phyloP scores from a whole-genome alignment of 2,888 invertebrate species.

The Petrolisthes manimaculis region DNA sequence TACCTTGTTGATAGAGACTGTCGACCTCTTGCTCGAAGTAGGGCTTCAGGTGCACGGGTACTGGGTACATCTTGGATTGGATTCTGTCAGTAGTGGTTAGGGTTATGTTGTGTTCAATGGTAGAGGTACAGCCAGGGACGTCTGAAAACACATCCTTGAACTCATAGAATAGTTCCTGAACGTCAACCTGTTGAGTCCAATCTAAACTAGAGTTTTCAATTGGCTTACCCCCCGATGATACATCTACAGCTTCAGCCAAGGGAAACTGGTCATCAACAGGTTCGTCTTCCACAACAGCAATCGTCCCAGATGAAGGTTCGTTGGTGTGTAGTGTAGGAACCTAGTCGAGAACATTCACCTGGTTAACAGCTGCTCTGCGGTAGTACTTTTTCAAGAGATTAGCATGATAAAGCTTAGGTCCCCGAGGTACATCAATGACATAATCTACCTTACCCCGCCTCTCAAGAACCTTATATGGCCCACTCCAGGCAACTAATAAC shows the following conservation, averaged over 20 bases:
- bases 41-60: constrained; percentile 13
- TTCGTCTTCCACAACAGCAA: not conserved
- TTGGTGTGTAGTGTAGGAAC: not conserved
- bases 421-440: constrained; percentile 9
- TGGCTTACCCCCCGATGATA: not conserved
- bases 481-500: constrained; percentile 23
- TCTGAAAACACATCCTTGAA: not conserved
- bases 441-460: constrained; percentile 10
- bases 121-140: constrained; percentile 25
- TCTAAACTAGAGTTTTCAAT: not conserved
- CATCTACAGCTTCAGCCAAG: not conserved
- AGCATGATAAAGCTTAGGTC: constrained; percentile 19
- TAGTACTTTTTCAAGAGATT: constrained; percentile 15
- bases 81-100: constrained; percentile 27
- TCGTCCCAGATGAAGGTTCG: too few relatives aligned
- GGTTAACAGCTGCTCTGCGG: not conserved
- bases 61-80: constrained; percentile 22
- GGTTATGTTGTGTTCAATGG: not conserved
- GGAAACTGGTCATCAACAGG: not conserved
- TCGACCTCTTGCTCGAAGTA: constrained; percentile 20
- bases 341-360: constrained; percentile 4
- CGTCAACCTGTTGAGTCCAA: not conserved
- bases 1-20: not conserved
- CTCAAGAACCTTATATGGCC: constrained; percentile 13
- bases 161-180: too few relatives aligned